A percentile compares a stretch with the other conserved stretches of the same genome.
Evolutionary conservation across 35 echinoderm and acorn worm species (phyloP).

Genomic region (Apostichopus parvimensis): DNA sequence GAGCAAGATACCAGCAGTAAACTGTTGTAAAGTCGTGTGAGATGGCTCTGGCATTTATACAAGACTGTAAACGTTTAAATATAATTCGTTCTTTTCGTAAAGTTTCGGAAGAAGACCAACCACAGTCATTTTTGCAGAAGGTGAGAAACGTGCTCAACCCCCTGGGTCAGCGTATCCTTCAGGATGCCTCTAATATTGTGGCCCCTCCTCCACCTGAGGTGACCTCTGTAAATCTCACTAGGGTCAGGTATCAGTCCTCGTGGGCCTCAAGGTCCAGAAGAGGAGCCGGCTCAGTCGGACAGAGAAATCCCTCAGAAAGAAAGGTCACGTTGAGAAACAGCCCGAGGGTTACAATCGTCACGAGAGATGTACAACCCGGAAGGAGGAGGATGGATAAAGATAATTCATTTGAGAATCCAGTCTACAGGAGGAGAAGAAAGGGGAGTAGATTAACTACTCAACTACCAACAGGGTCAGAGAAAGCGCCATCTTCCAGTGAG

Average conservation of each 20-base stretch:
- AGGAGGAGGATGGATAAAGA: background rate
- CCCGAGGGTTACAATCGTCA: background rate
- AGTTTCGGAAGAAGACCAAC: background rate
- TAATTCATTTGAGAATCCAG: slow-evolving; percentile 2
- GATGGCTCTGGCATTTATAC: too few species aligned
- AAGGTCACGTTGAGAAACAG: background rate
- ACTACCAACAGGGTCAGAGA: background rate
- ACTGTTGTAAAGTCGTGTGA: too few species aligned
- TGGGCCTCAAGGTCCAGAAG: background rate
- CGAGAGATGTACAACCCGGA: slow-evolving; percentile 12
- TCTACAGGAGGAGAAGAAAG: background rate
- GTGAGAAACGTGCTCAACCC: slow-evolving; percentile 70
- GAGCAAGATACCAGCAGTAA: too few species aligned
- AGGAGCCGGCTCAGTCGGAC: background rate
- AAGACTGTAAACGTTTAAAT: too few species aligned
- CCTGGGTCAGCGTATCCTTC: slow-evolving; percentile 21
- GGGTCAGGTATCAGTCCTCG: slow-evolving; percentile 3
- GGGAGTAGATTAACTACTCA: background rate
- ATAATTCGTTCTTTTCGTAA: too few species aligned
- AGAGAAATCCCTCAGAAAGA: background rate
- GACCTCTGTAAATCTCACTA: background rate
- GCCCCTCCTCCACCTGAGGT: background rate
- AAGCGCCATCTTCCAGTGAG: background rate
- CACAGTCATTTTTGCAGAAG: slow-evolving; percentile 40
- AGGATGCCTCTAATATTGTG: slow-evolving; percentile 45